A percentile compares a stretch with the other conserved stretches of the same genome.
These are phyloP conservation scores for Podiceps cristatus DNA, from an alignment of 2,113 vertebrate genomes.

Conservation along the genomic window DNA sequence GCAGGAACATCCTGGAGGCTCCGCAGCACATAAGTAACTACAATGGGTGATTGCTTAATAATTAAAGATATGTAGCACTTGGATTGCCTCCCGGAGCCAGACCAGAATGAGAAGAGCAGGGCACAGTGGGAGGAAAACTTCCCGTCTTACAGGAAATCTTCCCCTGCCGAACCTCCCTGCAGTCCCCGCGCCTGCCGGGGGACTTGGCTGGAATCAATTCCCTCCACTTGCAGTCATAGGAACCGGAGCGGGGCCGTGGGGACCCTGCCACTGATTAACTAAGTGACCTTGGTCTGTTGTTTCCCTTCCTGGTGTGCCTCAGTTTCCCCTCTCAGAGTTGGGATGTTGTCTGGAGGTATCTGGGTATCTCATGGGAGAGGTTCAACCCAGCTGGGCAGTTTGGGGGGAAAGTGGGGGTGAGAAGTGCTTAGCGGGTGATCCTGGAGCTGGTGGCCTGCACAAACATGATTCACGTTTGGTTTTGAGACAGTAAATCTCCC, in stretches of 20 bases:
- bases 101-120: background rate
- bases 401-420: background rate
- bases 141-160: slow-evolving; percentile 62
- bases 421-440: background rate
- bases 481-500: background rate
- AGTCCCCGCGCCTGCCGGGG: background rate
- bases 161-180: background rate
- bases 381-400: background rate
- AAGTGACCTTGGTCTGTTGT: background rate
- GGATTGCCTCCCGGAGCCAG: slow-evolving; percentile 47
- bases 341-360: background rate
- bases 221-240: background rate
- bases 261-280: slow-evolving; percentile 3
- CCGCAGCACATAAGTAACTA: slow-evolving; percentile 10
- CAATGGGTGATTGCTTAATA: slow-evolving; percentile 55
- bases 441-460: background rate
- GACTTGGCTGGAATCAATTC: slow-evolving; percentile 20
- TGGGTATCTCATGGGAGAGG: accelerated
- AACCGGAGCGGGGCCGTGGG: accelerated
- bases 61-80: slow-evolving; percentile 48
- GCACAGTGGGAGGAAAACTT: slow-evolving; percentile 26
- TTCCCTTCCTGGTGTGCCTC: background rate
- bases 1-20: slow-evolving; percentile 30
- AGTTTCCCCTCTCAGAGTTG: background rate
- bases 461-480: background rate